Evolutionary conservation across 2,888 invertebrate genomes (phyloP).

Genomic region (Opisthograptis luteolata): DNA sequence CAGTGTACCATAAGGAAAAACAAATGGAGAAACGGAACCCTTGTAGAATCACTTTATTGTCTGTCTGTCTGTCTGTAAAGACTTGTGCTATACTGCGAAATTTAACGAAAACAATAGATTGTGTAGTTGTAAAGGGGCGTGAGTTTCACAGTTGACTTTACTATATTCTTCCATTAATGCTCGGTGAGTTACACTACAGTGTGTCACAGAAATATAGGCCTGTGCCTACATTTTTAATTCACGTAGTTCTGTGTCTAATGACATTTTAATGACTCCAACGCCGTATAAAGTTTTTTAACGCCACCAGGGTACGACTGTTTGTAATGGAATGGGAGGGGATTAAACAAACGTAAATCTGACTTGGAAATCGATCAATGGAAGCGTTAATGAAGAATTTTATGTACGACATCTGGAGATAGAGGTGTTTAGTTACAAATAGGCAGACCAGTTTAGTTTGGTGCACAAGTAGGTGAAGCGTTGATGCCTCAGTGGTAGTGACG

Average conservation of each 20-base stretch:
- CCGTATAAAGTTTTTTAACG: conserved; percentile 42
- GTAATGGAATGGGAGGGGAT: conserved; percentile 36
- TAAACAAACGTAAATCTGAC: conserved; percentile 42
- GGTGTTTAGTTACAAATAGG: conserved; percentile 5
- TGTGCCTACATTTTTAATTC: conserved; percentile 20
- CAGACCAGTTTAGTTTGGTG: no score
- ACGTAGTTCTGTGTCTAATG: conserved; percentile 44
- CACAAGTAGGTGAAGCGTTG: no score
- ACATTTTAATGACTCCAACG: conserved; percentile 53
- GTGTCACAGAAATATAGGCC: conserved; percentile 7
- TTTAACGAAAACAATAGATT: no score
- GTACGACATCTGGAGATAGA: conserved; percentile 6
- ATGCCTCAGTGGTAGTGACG: no score
- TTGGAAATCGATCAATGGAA: conserved; percentile 5
- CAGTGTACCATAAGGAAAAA: no score
- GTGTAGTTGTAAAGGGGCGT: no score
- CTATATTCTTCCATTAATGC: neutral
- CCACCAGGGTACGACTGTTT: conserved; percentile 32
- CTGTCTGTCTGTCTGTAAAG: no score
- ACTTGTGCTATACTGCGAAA: no score
- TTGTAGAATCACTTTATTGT: no score
- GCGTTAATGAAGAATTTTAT: conserved; percentile 6
- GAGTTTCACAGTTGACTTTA: no score
- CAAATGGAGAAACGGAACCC: no score
- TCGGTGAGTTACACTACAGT: neutral